phyloP scores from a whole-genome alignment of 2,113 vertebrate genomes.

The Mirza zaza region DNA sequence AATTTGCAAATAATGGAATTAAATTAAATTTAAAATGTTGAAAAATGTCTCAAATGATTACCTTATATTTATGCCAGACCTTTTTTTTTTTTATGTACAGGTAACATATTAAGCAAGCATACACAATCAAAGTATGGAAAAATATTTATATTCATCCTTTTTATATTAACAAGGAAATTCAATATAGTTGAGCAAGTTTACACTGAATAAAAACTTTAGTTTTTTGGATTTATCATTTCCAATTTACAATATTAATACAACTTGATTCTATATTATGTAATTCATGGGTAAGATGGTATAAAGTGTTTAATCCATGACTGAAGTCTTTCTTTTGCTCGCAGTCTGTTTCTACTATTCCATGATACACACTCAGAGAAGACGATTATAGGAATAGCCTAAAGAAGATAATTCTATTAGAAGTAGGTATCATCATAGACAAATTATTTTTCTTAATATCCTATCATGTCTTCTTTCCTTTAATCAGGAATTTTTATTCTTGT shows the following conservation, averaged over 20 bases:
- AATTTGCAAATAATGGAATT: not conserved
- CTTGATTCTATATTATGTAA: not conserved
- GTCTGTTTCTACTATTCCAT: not conserved
- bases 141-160: not conserved
- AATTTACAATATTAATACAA: not conserved
- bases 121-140: not conserved
- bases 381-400: not conserved
- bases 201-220: not conserved
- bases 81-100: not conserved
- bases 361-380: not conserved
- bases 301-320: not conserved
- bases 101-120: not conserved
- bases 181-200: not conserved
- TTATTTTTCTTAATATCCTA: conserved; percentile 12
- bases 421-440: not conserved
- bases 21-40: not conserved
- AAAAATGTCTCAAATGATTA: not conserved
- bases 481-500: conserved; percentile 23
- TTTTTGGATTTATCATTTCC: not conserved
- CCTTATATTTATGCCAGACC: not conserved
- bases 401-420: not conserved
- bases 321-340: not conserved
- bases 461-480: not conserved
- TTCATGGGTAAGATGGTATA: not conserved
- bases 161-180: not conserved